phyloP scores from a whole-genome alignment of 2,797 vertebrate genomes.

The Thripadectes ignobilis region DNA sequence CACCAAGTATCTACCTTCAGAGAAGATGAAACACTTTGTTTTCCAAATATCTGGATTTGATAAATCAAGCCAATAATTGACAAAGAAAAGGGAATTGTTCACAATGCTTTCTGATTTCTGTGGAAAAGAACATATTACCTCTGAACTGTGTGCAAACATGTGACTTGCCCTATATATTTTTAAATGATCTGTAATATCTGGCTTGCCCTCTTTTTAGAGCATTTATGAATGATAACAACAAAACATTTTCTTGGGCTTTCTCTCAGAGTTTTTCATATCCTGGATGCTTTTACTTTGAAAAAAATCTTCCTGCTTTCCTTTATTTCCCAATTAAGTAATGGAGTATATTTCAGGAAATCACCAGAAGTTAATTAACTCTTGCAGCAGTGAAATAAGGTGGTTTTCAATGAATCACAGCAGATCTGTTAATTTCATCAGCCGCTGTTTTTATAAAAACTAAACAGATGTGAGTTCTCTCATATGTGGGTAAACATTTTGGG shows the following conservation, averaged over 20 bases:
- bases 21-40: constrained; percentile 2
- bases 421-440: not conserved
- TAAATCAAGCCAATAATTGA: not conserved
- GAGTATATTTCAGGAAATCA: not conserved
- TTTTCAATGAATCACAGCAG: not conserved
- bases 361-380: not conserved
- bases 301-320: not conserved
- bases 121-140: not conserved
- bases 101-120: not conserved
- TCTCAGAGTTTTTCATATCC: not conserved
- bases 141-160: not conserved
- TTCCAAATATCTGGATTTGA: constrained; percentile 1
- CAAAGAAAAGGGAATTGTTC: not conserved
- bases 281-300: not conserved
- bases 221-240: not conserved
- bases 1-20: not conserved
- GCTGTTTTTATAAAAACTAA: not conserved
- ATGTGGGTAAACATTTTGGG: not conserved
- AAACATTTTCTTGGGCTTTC: not conserved
- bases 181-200: not conserved
- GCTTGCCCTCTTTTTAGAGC: not conserved
- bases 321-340: not conserved
- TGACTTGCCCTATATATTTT: not conserved
- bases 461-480: not conserved
- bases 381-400: not conserved